A percentile compares a stretch with the other conserved stretches of the same genome.
Evolutionary conservation across 2,113 vertebrate genomes (phyloP).

Genomic region (Ginglymostoma cirratum): DNA sequence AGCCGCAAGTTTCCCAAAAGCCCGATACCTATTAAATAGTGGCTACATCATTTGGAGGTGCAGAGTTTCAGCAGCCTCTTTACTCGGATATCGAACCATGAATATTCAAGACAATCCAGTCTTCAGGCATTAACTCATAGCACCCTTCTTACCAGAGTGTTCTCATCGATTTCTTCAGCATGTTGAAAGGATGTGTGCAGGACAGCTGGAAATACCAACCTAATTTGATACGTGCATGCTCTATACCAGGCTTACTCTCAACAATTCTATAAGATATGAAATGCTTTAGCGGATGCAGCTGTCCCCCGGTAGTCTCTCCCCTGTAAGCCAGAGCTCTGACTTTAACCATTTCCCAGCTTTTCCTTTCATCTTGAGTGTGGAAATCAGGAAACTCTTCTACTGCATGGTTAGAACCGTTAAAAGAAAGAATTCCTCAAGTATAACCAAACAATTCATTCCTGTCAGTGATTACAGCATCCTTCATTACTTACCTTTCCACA

Average conservation of each 20-base stretch:
- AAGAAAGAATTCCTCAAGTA: not conserved
- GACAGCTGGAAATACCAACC: not conserved
- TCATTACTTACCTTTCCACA: constrained; percentile 50
- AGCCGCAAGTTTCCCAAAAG: not conserved
- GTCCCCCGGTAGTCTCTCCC: not conserved
- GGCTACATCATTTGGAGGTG: not conserved
- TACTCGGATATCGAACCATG: not conserved
- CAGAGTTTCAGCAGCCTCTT: not conserved
- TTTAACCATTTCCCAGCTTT: not conserved
- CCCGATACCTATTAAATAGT: not conserved
- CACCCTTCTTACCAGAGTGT: not conserved
- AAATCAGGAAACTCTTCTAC: not conserved
- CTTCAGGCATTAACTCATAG: not conserved
- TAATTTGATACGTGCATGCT: not conserved
- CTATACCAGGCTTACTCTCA: not conserved
- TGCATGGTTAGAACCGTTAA: not conserved
- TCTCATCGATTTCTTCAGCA: not conserved
- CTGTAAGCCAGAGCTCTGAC: not conserved
- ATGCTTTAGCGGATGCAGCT: not conserved
- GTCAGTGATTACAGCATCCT: not conserved
- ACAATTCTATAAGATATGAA: not conserved
- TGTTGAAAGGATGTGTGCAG: not conserved
- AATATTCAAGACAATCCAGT: not conserved
- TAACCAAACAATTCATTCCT: not conserved
- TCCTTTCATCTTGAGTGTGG: not conserved